Conservation (phyloP, 2,888 invertebrate genomes). For the Nycteola revayana region DNA sequence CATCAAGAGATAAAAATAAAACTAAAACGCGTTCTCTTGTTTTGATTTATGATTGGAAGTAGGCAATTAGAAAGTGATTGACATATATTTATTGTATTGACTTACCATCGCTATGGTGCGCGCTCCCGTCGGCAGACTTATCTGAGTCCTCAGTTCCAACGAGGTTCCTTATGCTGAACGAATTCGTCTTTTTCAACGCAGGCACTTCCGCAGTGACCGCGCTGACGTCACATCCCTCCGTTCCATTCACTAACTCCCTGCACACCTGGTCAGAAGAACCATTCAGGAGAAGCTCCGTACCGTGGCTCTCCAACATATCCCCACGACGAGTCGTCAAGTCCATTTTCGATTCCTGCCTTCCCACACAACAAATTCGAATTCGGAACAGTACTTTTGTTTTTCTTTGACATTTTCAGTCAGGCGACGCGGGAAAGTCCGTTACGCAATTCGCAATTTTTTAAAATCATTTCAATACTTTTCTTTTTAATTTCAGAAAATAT, state of each 20-base stretch:
- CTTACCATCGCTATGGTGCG: constrained; percentile 60
- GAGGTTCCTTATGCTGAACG: constrained; percentile 70
- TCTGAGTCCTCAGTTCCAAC: constrained; percentile 65
- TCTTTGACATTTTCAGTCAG: constrained; percentile 42
- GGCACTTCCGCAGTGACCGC: constrained; percentile 55
- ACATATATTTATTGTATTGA: constrained; percentile 14
- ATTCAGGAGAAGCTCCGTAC: constrained; percentile 42
- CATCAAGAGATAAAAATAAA: too few species aligned
- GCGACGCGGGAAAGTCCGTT: constrained; percentile 25
- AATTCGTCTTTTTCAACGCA: constrained; percentile 56
- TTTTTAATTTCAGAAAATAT: background rate
- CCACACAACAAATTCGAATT: constrained; percentile 32
- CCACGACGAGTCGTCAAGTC: constrained; percentile 75
- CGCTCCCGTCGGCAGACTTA: constrained; percentile 54
- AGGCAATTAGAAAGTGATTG: too few species aligned
- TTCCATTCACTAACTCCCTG: constrained; percentile 56
- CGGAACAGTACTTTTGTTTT: constrained; percentile 32
- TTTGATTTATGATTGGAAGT: too few species aligned
- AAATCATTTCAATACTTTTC: constrained; percentile 36
- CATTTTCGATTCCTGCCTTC: constrained; percentile 53
- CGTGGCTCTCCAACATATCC: constrained; percentile 48
- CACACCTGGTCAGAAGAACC: constrained; percentile 56
- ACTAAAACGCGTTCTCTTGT: too few species aligned
- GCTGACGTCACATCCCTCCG: constrained; percentile 58
- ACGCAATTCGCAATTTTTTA: constrained; percentile 29